Evolutionary conservation across 2,888 invertebrate species (phyloP), one percentile per base, ranked within the genome.

Genomic region (Mylabris sibirica): DNA sequence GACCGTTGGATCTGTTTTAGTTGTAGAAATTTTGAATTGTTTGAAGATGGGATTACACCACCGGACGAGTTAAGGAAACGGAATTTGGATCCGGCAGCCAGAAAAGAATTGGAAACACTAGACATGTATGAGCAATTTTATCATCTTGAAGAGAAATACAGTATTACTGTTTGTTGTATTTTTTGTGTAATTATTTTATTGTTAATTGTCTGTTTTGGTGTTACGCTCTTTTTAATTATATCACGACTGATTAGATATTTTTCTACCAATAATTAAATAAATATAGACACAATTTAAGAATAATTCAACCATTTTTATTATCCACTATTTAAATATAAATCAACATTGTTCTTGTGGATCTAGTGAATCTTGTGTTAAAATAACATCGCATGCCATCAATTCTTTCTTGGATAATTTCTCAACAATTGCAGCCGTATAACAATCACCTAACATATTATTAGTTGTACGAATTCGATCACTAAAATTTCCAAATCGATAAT

Each of bases 381-480:
- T 89, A 53, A 91, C 90, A 80, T 93, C 92, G 74, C 91, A 87
- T 0, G 92, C 92, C 90, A 92, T 91, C 24, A 95, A 85, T 83
- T 95, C 94, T 73, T 92, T 91, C 83, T 92, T 92, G 12, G 95
- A 95, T 60, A 95, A 85, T 76, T 92, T 91, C 81, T 95, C 94
- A 14, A 96, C 93, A 1, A 95, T 90, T 0, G 94, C 95, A 2
- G 95, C 94, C 1, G 94, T 91, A 82, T 95, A 95, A 82, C 94
- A 94, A 81, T 96, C 95, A 0, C 95, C 95, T 66, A 96, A 84
- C 90, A 95, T 92, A 82, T 96, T 96, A 83, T 95, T 95, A 0
- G 94, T 94, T 0, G 95, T 95, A 66, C 95, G 88, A 78, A 95
- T 92, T 35, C 95, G 90, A 83, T 95, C 95, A 41, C 95, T 95